Evolutionary conservation across 2,888 invertebrate species (phyloP).

Genomic region (Orthonychiurus folsomi): DNA sequence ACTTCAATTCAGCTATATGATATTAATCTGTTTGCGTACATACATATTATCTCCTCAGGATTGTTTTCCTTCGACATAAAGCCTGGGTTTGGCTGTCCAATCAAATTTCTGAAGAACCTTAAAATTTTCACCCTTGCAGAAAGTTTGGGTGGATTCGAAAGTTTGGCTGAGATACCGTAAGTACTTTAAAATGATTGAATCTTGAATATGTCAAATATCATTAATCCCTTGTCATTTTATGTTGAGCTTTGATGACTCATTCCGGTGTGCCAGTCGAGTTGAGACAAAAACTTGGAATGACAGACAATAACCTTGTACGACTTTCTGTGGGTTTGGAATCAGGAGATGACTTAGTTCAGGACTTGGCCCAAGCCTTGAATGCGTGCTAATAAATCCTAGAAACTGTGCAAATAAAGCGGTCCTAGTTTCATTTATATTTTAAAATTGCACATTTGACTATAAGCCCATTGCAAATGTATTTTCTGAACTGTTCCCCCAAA

Average conservation of each 20-base stretch:
- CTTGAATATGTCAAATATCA: too few relatives aligned
- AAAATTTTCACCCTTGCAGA: conserved; percentile 82
- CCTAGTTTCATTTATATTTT: too few relatives aligned
- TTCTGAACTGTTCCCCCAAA: too few relatives aligned
- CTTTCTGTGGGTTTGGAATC: conserved; percentile 87
- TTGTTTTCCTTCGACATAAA: conserved; percentile 81
- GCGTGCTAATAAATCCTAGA: too few relatives aligned
- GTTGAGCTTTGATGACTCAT: conserved; percentile 85
- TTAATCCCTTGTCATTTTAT: too few relatives aligned
- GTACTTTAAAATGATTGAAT: too few relatives aligned
- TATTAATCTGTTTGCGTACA: too few relatives aligned
- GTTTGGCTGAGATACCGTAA: conserved; percentile 87
- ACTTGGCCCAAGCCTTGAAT: conserved; percentile 71
- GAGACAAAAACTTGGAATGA: conserved; percentile 64
- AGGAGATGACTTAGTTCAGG: conserved; percentile 69
- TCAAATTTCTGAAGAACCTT: conserved; percentile 60
- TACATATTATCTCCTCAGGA: too few relatives aligned
- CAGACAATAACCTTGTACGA: conserved; percentile 71
- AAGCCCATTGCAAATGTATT: too few relatives aligned
- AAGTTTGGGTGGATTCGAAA: conserved; percentile 91
- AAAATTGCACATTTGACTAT: too few relatives aligned
- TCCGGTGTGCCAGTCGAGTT: conserved; percentile 74
- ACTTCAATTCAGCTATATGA: too few relatives aligned
- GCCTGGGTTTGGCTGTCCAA: conserved; percentile 63
- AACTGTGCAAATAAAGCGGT: too few relatives aligned